These are phyloP conservation scores for Pampus argenteus DNA, from an alignment of 2,797 vertebrate genomes.

Conservation along the genomic window DNA sequence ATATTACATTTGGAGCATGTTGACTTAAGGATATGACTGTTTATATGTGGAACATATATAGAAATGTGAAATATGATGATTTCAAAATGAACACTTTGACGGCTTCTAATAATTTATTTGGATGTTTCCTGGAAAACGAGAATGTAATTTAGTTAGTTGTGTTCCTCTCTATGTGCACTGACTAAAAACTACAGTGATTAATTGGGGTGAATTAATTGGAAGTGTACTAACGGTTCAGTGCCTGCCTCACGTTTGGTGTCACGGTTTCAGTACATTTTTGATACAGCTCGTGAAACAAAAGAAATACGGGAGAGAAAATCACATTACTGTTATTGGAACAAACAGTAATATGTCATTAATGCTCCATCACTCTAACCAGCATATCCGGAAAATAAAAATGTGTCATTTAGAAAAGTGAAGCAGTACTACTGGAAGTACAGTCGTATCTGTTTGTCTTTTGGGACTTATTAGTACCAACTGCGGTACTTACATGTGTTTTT, in stretches of 20 bases:
- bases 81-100: no score
- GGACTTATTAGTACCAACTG: background rate
- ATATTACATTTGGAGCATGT: slow-evolving; percentile 6
- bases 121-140: background rate
- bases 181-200: background rate
- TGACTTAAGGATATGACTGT: background rate
- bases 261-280: background rate
- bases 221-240: background rate
- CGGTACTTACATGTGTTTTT: no score
- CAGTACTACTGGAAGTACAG: no score
- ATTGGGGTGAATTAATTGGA: slow-evolving; percentile 2
- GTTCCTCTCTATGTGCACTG: background rate
- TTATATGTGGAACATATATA: background rate
- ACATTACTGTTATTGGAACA: background rate
- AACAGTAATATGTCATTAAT: background rate
- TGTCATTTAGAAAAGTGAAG: no score
- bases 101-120: background rate
- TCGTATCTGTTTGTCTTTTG: no score
- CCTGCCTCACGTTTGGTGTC: background rate
- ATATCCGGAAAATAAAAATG: no score
- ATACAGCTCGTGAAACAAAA: background rate
- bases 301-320: background rate
- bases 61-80: background rate
- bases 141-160: no score
- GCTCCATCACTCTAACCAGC: no score